Conservation (phyloP, 2,113 vertebrate genomes). For the Hydrochoerus hydrochaeris region DNA sequence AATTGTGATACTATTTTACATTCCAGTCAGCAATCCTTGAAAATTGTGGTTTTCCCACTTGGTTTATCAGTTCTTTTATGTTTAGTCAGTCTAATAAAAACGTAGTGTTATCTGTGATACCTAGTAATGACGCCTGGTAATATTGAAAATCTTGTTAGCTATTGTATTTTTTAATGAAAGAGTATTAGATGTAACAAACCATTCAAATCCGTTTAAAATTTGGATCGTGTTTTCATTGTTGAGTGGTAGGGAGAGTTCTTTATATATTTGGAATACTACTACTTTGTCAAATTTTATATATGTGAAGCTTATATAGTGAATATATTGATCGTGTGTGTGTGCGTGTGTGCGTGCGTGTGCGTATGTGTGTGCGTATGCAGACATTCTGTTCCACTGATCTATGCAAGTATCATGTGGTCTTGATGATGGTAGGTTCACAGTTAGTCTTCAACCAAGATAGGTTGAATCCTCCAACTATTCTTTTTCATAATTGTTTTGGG, state of each 20-base stretch:
- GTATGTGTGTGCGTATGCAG: not conserved
- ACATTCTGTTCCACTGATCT: not conserved
- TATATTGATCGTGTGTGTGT: not conserved
- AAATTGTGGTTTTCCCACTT: not conserved
- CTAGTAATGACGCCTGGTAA: not conserved
- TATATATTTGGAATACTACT: not conserved
- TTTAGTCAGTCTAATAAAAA: not conserved
- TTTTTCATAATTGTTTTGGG: not conserved
- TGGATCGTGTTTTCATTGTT: not conserved
- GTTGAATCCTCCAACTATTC: not conserved
- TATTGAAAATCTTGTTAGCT: not conserved
- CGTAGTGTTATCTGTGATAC: not conserved
- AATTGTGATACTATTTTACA: not conserved
- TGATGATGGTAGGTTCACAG: not conserved
- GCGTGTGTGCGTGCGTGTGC: not conserved
- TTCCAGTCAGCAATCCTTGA: not conserved
- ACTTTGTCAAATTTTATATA: not conserved
- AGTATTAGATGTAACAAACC: not conserved
- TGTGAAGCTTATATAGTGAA: not conserved
- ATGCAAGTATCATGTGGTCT: not conserved
- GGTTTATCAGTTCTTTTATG: constrained; percentile 27
- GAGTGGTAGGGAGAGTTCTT: not conserved
- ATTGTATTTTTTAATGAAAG: not conserved
- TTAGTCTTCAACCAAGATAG: not conserved
- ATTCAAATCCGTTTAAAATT: constrained; percentile 7